Base-by-base conservation (phyloP, 1,140 invertebrate genomes). In the Hyposmocoma kahamanoa region DNA sequence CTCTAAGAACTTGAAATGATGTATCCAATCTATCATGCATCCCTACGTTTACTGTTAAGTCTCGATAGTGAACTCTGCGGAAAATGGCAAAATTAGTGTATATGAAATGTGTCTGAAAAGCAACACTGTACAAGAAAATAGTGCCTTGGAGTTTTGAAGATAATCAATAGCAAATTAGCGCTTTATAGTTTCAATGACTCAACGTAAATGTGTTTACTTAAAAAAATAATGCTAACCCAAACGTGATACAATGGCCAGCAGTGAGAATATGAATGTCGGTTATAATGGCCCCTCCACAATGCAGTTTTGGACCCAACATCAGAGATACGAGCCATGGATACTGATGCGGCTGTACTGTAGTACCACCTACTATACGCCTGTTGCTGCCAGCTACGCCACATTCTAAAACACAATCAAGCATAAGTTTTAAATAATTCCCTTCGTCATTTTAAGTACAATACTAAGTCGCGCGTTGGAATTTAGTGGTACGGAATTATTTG, bases 251-350 rank as follows among this genome's bases (percentile, higher is more conserved):
- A 67, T 92, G 91, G 3, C 89, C 90, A 8, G 90, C 91, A 1
- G 90, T 91, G 3, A 91, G 59, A 19, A 91, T 67, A 55, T 91
- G 90, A 9, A 77, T 64, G 52, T 90, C 84, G 3, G 88, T 90
- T 50, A 92, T 90, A 13, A 92, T 80, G 5, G 89, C 87, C n/a
- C 89, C 90, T 5, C 91, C 90, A 56, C 91, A 92, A 51, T 91
- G 89, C 34, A 91, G 78, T 22, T 62, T 63, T 4, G 67, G 66
- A 2, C 88, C 88, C 24, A 88, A 68, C 67, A 89, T 88, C 47
- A 92, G 87, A 0, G 87, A 86, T 1, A 88, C 90, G 42, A 91
- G 78, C 91, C 91, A 93, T 0, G 91, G 91, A 54, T 89, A 92
- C 46, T 89, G 78, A 53, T 91, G 89, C 0, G 88, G 84, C 9